Percentiles rank a stretch among this genome's conserved stretches.
phyloP scores from a whole-genome alignment of 1,140 invertebrate genomes.

The Meloidogyne hapla region DNA sequence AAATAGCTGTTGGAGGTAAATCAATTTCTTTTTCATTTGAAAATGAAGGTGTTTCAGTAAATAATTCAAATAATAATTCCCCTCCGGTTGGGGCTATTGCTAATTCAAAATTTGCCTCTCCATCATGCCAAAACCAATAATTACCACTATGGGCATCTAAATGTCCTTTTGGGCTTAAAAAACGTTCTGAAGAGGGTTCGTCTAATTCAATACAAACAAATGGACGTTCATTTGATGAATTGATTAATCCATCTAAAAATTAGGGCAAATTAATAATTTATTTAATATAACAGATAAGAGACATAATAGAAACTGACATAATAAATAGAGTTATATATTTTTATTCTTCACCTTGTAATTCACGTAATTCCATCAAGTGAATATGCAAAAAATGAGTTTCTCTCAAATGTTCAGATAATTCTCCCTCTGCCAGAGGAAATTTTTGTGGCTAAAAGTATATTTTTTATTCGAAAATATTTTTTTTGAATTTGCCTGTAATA shows the following conservation, averaged over 20 bases:
- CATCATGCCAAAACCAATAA: conserved; percentile 12
- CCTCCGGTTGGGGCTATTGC: conserved; percentile 9
- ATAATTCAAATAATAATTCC: conserved; percentile 24
- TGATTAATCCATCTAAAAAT: not conserved
- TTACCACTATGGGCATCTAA: not conserved
- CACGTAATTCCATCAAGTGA: conserved; percentile 20
- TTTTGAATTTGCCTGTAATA: conserved; percentile 7
- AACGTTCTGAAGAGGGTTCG: conserved; percentile 21
- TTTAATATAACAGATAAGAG: no score
- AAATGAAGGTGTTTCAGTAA: not conserved
- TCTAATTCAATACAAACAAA: conserved; percentile 27
- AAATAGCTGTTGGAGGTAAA: conserved; percentile 5
- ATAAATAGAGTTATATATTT: no score
- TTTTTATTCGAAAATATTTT: not conserved
- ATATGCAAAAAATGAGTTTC: conserved; percentile 9
- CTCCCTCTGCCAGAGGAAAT: conserved; percentile 14
- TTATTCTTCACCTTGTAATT: not conserved
- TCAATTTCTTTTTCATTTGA: not conserved
- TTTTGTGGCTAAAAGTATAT: conserved; percentile 11
- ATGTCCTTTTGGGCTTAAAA: conserved; percentile 24
- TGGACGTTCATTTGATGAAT: conserved; percentile 11
- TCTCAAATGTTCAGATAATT: conserved; percentile 5
- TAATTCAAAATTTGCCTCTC: conserved; percentile 26
- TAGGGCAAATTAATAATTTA: not conserved
- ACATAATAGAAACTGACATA: no score